A percentile compares a stretch with the other conserved stretches of the same genome.
These are phyloP conservation scores for Sminthurinus aureus DNA, from an alignment of 2,888 invertebrate species.

Conservation along the genomic window DNA sequence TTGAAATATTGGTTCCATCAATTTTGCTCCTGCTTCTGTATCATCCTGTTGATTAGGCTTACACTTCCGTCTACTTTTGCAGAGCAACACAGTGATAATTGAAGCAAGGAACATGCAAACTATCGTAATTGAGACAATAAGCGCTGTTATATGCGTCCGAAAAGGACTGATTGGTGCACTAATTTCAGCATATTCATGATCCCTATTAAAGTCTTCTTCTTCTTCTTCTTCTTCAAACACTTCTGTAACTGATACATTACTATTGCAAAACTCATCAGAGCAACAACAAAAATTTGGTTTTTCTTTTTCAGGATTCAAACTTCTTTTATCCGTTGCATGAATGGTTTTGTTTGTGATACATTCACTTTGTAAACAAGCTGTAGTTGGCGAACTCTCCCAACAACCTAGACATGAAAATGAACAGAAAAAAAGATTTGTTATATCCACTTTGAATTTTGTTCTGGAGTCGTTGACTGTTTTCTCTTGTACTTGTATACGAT, in stretches of 20 bases:
- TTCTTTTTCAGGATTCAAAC: constrained; percentile 67
- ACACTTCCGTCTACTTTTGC: constrained; percentile 34
- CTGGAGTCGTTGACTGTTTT: no score
- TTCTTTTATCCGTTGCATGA: constrained; percentile 62
- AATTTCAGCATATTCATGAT: constrained; percentile 32
- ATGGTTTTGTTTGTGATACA: constrained; percentile 66
- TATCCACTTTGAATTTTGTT: no score
- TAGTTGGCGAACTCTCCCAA: constrained; percentile 65
- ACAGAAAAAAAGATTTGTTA: no score
- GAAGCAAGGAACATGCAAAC: constrained; percentile 28
- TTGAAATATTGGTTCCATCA: constrained; percentile 41
- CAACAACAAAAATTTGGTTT: constrained; percentile 84
- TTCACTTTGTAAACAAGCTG: constrained; percentile 64
- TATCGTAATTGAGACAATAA: constrained; percentile 34
- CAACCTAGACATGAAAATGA: constrained; percentile 62
- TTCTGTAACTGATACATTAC: constrained; percentile 69
- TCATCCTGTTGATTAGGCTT: constrained; percentile 34
- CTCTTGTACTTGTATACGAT: no score
- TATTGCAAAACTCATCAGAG: constrained; percentile 79
- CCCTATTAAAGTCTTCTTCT: constrained; percentile 4
- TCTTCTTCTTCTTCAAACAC: constrained; percentile 61
- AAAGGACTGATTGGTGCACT: constrained; percentile 10
- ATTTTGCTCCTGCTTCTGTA: constrained; percentile 49
- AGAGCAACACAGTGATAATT: constrained; percentile 14
- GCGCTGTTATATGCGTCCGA: background rate